These are phyloP conservation scores for Tanytarsus gracilentus DNA, from an alignment of 2,888 invertebrate species.

Conservation along the genomic window DNA sequence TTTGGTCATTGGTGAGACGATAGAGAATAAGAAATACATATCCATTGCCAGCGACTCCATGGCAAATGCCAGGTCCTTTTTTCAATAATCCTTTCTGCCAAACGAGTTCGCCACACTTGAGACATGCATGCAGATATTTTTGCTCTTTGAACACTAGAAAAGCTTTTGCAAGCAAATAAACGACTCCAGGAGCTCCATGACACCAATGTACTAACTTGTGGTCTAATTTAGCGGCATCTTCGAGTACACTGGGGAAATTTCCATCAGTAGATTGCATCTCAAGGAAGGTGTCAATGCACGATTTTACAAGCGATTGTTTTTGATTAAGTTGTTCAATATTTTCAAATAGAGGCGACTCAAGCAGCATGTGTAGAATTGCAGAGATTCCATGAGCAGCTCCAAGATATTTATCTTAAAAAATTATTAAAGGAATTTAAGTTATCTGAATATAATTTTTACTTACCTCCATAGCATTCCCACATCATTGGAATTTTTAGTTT, in stretches of 20 bases:
- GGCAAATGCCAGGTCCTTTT: constrained; percentile 86
- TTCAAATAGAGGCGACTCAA: constrained; percentile 47
- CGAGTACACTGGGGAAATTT: constrained; percentile 67
- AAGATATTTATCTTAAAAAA: constrained; percentile 40
- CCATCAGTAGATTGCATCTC: constrained; percentile 58
- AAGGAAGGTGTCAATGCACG: constrained; percentile 57
- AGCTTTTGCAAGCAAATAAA: constrained; percentile 75
- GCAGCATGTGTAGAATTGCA: constrained; percentile 55
- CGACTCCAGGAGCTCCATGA: constrained; percentile 75
- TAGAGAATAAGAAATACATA: constrained; percentile 70
- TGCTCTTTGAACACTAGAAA: constrained; percentile 63
- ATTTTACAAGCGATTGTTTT: constrained; percentile 44
- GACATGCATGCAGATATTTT: constrained; percentile 59
- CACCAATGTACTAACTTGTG: constrained; percentile 83
- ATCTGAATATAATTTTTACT: not conserved
- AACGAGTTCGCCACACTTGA: constrained; percentile 62
- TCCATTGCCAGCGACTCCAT: constrained; percentile 76
- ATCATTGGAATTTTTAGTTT: constrained; percentile 59
- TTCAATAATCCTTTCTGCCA: constrained; percentile 75
- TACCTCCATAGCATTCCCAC: constrained; percentile 47
- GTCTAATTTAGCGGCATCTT: constrained; percentile 47
- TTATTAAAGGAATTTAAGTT: constrained; percentile 30
- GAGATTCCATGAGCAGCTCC: constrained; percentile 59
- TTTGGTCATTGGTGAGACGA: constrained; percentile 60
- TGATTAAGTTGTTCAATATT: constrained; percentile 30